Percentiles rank a stretch among this genome's conserved stretches.
Evolutionary conservation across 2,797 vertebrate species (phyloP).

Genomic region (Sebastes goodei): DNA sequence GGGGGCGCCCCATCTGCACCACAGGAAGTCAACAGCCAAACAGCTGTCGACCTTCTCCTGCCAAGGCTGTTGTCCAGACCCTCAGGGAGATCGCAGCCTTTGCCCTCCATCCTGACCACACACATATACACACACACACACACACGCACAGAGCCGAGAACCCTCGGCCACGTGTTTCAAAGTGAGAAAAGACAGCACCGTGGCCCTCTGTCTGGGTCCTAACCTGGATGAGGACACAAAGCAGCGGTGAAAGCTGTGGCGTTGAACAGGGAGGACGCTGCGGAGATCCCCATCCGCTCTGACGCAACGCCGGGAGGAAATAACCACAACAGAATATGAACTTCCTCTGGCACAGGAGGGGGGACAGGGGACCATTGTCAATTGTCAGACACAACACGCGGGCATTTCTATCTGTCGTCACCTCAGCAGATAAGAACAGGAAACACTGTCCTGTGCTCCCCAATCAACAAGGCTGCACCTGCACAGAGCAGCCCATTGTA

Average conservation of each 20-base stretch:
- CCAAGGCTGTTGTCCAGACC: slow-evolving; percentile 49
- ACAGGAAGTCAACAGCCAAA: slow-evolving; percentile 69
- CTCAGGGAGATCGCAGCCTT: slow-evolving; percentile 36
- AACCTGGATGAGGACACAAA: slow-evolving; percentile 61
- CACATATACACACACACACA: slow-evolving; percentile 9
- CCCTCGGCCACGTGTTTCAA: background rate
- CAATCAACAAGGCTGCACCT: slow-evolving; percentile 66
- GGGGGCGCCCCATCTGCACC: slow-evolving; percentile 23
- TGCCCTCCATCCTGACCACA: slow-evolving; percentile 44
- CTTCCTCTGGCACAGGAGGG: slow-evolving; percentile 57
- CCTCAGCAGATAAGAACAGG: slow-evolving; percentile 62
- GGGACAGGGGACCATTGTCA: slow-evolving; percentile 39
- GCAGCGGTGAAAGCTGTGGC: slow-evolving; percentile 13
- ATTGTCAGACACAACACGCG: slow-evolving; percentile 70
- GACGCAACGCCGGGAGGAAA: slow-evolving; percentile 61
- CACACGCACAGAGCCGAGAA: background rate
- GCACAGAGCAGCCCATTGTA: slow-evolving; percentile 67
- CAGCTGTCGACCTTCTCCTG: slow-evolving; percentile 49
- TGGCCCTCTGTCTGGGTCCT: slow-evolving; percentile 40
- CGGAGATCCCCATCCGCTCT: slow-evolving; percentile 40
- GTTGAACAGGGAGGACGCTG: slow-evolving; percentile 17
- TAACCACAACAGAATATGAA: slow-evolving; percentile 48
- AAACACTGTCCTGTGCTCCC: slow-evolving; percentile 57
- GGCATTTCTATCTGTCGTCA: slow-evolving; percentile 63
- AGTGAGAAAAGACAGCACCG: slow-evolving; percentile 44